A percentile compares a stretch with the other conserved stretches of the same genome.
Evolutionary conservation across 2,113 vertebrate genomes (phyloP).

Genomic region (Muntiacus muntjak): DNA sequence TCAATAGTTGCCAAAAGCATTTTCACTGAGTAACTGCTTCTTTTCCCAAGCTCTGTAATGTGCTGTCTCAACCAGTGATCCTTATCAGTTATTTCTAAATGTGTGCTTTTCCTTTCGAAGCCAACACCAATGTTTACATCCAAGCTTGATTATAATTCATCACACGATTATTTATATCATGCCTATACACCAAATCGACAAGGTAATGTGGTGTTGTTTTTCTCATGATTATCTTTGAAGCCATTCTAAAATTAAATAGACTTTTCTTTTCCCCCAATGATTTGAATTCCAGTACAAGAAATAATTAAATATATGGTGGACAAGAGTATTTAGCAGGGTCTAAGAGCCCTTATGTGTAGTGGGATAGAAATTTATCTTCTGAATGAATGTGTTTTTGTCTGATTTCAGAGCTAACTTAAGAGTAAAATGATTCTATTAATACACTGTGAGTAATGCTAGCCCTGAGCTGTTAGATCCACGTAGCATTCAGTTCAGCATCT

Average conservation of each 20-base stretch:
- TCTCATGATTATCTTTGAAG: constrained; percentile 23
- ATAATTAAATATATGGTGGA: constrained; percentile 17
- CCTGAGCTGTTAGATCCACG: background rate
- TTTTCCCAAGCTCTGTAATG: constrained; percentile 72
- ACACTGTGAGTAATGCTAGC: background rate
- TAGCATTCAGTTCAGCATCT: background rate
- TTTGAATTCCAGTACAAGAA: constrained; percentile 21
- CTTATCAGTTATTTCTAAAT: constrained; percentile 71
- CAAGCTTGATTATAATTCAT: constrained; percentile 68
- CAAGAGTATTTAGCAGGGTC: background rate
- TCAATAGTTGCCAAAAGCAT: constrained; percentile 83
- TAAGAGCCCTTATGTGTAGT: constrained; percentile 35
- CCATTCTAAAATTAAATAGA: background rate
- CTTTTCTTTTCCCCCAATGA: background rate
- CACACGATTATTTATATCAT: constrained; percentile 66
- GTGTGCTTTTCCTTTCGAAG: constrained; percentile 42
- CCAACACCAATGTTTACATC: constrained; percentile 51
- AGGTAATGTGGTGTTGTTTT: constrained; percentile 15
- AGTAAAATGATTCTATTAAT: constrained; percentile 49
- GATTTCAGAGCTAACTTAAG: background rate
- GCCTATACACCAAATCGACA: background rate
- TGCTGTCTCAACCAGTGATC: constrained; percentile 68
- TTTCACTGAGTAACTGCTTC: constrained; percentile 75
- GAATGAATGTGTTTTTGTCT: background rate
- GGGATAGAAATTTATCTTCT: constrained; percentile 46